Conservation (phyloP, 2,113 vertebrate genomes). For the Empidonax alnorum region DNA sequence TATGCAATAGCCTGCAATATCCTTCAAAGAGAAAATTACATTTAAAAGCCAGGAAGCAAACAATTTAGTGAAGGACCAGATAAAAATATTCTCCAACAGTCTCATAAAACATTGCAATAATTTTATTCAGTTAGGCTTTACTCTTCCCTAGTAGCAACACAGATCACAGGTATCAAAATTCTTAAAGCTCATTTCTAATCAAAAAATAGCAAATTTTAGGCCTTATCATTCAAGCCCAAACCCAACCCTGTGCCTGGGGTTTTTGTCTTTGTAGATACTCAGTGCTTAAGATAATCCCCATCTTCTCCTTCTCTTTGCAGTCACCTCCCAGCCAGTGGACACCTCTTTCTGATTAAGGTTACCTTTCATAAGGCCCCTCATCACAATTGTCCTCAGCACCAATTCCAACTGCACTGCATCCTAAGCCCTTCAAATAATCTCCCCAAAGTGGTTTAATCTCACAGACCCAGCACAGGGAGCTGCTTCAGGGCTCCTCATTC, state of each 20-base stretch:
- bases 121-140: not conserved
- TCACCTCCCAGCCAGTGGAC: not conserved
- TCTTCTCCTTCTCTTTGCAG: not conserved
- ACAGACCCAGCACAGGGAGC: not conserved
- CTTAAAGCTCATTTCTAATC: not conserved
- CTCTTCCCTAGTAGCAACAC: not conserved
- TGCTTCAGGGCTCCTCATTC: not conserved
- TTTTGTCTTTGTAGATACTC: not conserved
- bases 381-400: not conserved
- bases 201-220: not conserved
- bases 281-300: not conserved
- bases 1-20: not conserved
- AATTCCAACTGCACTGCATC: not conserved
- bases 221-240: not conserved
- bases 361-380: not conserved
- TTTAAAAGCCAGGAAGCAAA: slow-evolving; percentile 7
- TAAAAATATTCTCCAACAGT: not conserved
- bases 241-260: not conserved
- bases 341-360: not conserved
- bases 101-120: not conserved
- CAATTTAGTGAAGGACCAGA: not conserved
- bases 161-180: not conserved
- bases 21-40: not conserved
- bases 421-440: not conserved
- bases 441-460: not conserved